phyloP scores from a whole-genome alignment of 2,888 invertebrate genomes.

The Zele albiditarsus region DNA sequence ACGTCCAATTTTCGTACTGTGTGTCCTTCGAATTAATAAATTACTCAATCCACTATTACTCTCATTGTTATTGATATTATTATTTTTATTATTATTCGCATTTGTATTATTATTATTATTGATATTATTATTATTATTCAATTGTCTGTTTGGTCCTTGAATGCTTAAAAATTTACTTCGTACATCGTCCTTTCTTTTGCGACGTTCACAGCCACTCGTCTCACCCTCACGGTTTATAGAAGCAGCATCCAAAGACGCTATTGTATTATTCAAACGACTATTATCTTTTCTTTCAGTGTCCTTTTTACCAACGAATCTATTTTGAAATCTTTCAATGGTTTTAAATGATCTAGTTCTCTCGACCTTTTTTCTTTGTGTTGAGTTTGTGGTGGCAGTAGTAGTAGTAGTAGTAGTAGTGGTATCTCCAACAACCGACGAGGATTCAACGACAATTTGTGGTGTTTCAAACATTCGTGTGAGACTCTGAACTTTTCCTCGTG shows the following conservation, averaged over 20 bases:
- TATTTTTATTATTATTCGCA: background rate
- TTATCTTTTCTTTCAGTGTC: conserved; percentile 53
- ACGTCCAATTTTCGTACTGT: conserved; percentile 82
- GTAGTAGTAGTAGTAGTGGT: background rate
- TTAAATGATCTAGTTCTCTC: conserved; percentile 70
- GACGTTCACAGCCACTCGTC: conserved; percentile 3
- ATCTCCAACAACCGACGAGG: background rate
- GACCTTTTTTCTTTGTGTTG: conserved; percentile 62
- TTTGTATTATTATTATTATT: conserved; percentile 22
- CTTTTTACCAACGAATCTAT: conserved; percentile 65
- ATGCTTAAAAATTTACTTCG: conserved; percentile 23
- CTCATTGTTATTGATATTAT: conserved; percentile 55
- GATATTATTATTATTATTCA: conserved; percentile 20
- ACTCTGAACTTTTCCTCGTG: conserved; percentile 68
- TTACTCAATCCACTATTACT: conserved; percentile 68
- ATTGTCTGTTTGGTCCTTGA: conserved; percentile 19
- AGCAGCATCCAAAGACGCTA: conserved; percentile 56
- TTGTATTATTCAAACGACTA: conserved; percentile 59
- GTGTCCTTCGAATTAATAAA: conserved; percentile 79
- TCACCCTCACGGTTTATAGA: conserved; percentile 7
- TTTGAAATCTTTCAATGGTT: conserved; percentile 70
- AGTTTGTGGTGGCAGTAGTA: background rate
- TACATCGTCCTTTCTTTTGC: conserved; percentile 19
- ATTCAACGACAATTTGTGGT: conserved; percentile 48
- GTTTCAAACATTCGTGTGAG: conserved; percentile 69